Base-by-base conservation (phyloP, 2,797 vertebrate species). In the Delichon dasypus region DNA sequence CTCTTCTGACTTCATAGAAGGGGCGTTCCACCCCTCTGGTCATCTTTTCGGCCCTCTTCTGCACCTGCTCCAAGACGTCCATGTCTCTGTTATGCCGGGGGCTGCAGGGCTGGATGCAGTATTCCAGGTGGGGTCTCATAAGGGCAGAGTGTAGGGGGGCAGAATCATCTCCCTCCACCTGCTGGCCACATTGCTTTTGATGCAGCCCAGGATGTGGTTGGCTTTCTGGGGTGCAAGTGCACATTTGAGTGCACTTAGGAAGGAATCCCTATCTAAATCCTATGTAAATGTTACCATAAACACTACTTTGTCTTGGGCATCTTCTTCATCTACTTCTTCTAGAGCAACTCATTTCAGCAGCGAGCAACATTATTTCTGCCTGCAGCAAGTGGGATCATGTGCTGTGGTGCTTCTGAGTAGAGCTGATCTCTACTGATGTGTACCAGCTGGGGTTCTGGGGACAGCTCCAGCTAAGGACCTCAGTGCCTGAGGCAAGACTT, bases 371-470 rank as follows among this genome's bases (percentile, higher is more conserved):
- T 9, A 48, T 74, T 92, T 65, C 62, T 84, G 88, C 80, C 87
- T 88, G 61, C 50, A 89, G 89, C 54, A 67, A 71, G 32, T 6
- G 34, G 72, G 50, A 55, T 67, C 78, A 78, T 70, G 48, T 84
- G 90, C 32, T 76, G 2, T 50, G 77, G 36, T 60, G 53, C 64
- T 76, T 40, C 58, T 32, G 64, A 85, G 57, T 26, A 55, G 17
- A 70, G 38, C 38, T 72, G 54, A 83, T 88, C 62, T 65, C 57
- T 70, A 5, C 55, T 79, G 77, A 67, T 67, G 70, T 30, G 64
- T 7, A 66, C 85, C 92, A 94, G 89, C 91, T 96, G 88, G 51
- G 62, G n/a, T 64, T 70, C 45, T 82, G 76, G 58, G 44, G 62
- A 66, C 61, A 47, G 36, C n/a, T 91, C 71, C 58, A 90, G 9